A percentile compares a stretch with the other conserved stretches of the same genome.
Conservation (phyloP, 2,888 invertebrate species). For the Idaea dimidiata region DNA sequence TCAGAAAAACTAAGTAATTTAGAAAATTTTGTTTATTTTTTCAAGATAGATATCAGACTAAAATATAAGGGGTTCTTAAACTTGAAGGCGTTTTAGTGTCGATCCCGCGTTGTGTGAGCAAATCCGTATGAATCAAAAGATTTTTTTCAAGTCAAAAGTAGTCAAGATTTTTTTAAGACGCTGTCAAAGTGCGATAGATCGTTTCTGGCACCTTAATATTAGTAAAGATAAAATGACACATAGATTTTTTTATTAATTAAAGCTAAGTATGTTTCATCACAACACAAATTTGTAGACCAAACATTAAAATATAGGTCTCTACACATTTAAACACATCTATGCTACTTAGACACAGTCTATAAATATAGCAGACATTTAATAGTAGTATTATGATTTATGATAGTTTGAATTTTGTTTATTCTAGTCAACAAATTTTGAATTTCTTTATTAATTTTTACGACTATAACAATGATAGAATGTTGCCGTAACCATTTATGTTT, state of each 20-base stretch:
- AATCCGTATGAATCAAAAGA: too few relatives aligned
- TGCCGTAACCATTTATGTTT: too few relatives aligned
- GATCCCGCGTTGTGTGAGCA: too few relatives aligned
- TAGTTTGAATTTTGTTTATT: neutral
- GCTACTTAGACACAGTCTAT: neutral
- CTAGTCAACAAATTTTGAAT: neutral
- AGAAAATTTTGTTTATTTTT: too few relatives aligned
- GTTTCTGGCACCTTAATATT: slow-evolving; percentile 3
- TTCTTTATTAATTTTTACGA: neutral
- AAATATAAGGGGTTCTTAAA: too few relatives aligned
- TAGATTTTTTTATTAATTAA: slow-evolving; percentile 31
- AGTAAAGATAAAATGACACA: slow-evolving; percentile 3
- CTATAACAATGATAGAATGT: too few relatives aligned
- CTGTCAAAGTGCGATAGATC: neutral
- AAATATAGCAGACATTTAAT: neutral
- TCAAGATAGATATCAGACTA: too few relatives aligned
- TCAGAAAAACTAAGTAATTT: too few relatives aligned
- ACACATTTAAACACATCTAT: slow-evolving; percentile 15
- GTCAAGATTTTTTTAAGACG: neutral
- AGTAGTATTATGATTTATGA: neutral
- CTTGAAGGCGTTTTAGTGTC: too few relatives aligned
- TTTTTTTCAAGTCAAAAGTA: too few relatives aligned
- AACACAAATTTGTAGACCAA: slow-evolving; percentile 51
- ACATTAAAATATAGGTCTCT: slow-evolving; percentile 17
- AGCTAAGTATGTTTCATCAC: slow-evolving; percentile 55